Conservation (phyloP, 1,140 invertebrate species). For the Leptinotarsa texana region DNA sequence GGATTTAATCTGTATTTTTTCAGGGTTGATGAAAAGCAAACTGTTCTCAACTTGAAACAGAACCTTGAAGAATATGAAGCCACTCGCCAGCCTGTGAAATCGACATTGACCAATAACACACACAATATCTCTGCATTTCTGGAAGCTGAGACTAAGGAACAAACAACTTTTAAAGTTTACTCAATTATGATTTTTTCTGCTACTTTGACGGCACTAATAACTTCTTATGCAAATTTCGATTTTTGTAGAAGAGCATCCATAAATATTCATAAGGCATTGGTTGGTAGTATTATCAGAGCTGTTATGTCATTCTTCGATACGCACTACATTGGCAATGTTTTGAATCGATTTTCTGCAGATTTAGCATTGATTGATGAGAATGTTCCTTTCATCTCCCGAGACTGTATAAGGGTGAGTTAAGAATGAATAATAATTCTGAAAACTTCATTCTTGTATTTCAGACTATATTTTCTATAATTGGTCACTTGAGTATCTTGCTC, state of each 20-base stretch:
- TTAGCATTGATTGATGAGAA: constrained; percentile 67
- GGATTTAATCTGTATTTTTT: background rate
- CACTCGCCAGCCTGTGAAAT: background rate
- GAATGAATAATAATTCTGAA: no score
- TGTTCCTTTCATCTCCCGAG: constrained; percentile 56
- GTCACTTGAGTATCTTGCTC: background rate
- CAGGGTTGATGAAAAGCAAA: constrained; percentile 37
- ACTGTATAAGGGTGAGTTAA: constrained; percentile 14
- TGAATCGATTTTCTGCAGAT: constrained; percentile 69
- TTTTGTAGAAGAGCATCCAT: constrained; percentile 67
- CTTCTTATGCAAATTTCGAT: constrained; percentile 56
- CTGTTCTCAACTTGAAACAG: background rate
- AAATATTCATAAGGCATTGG: constrained; percentile 70
- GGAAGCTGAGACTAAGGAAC: constrained; percentile 10
- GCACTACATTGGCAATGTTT: constrained; percentile 57
- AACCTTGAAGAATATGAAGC: background rate
- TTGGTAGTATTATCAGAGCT: constrained; percentile 62
- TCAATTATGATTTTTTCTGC: constrained; percentile 28
- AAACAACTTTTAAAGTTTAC: constrained; percentile 29
- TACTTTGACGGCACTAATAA: constrained; percentile 23
- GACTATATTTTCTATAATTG: constrained; percentile 4
- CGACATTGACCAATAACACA: background rate
- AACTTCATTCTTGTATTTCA: background rate
- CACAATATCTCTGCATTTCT: background rate
- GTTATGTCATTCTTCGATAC: constrained; percentile 71